Evolutionary conservation across 2,797 vertebrate species (phyloP).

Genomic region (Menidia menidia): DNA sequence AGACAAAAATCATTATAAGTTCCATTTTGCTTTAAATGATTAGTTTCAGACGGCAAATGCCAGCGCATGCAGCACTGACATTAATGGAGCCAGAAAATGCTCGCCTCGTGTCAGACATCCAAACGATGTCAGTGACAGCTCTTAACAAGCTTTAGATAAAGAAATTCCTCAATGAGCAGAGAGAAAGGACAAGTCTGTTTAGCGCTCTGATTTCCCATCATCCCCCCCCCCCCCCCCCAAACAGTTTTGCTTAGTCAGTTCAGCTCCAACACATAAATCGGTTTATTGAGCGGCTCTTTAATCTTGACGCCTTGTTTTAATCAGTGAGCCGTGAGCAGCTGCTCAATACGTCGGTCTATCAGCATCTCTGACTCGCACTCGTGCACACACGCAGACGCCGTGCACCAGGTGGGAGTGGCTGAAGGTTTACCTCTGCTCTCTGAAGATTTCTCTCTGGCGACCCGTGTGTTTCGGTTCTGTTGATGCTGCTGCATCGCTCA

Average conservation of each 20-base stretch:
- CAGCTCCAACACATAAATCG: conserved; percentile 52
- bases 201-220: conserved; percentile 5
- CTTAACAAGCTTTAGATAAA: not conserved
- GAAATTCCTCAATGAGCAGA: not conserved
- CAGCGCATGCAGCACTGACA: not conserved
- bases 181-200: not conserved
- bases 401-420: conserved; percentile 21
- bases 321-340: conserved; percentile 49
- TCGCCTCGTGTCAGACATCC: conserved; percentile 5
- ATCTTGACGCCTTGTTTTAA: conserved; percentile 74
- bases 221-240: conserved; percentile 13
- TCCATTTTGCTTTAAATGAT: conserved; percentile 8
- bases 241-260: conserved; percentile 34
- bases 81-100: conserved; percentile 3
- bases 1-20: not conserved
- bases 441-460: conserved; percentile 46
- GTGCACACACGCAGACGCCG: conserved; percentile 11
- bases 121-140: not conserved
- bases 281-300: conserved; percentile 73
- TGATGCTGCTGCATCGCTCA: conserved; percentile 14
- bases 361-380: not conserved
- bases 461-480: conserved; percentile 19
- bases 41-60: conserved; percentile 4
- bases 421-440: conserved; percentile 15
- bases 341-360: conserved; percentile 40